Percentiles rank a stretch among this genome's conserved stretches.
These are phyloP conservation scores for Kryptolebias ocellatus DNA, from an alignment of 2,797 vertebrate genomes.

Conservation along the genomic window DNA sequence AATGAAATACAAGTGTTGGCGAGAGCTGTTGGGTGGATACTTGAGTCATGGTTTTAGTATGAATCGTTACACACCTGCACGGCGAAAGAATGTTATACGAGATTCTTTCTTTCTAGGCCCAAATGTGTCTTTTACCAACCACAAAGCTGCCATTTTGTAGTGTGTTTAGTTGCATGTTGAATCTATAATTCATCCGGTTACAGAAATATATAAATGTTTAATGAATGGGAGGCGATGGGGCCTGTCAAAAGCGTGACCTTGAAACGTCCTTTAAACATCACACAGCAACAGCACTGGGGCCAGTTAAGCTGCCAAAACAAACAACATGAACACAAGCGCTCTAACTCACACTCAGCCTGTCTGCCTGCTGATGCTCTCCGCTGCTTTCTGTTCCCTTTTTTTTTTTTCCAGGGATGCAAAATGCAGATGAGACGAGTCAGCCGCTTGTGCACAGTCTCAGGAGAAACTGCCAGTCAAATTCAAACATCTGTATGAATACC, in stretches of 20 bases:
- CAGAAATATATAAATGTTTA: constrained; percentile 79
- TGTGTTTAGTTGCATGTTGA: constrained; percentile 70
- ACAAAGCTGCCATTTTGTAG: constrained; percentile 70
- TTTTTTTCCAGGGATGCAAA: constrained; percentile 83
- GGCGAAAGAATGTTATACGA: constrained; percentile 26
- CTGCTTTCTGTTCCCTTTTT: constrained; percentile 65
- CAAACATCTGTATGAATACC: constrained; percentile 82
- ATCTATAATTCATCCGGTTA: constrained; percentile 77
- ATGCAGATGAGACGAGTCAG: constrained; percentile 84
- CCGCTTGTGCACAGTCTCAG: constrained; percentile 78
- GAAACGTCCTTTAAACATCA: constrained; percentile 82
- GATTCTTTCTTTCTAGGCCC: constrained; percentile 41
- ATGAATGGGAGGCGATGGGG: constrained; percentile 67
- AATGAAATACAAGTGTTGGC: background rate
- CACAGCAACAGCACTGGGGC: constrained; percentile 65
- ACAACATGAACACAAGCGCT: constrained; percentile 43
- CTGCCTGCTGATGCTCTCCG: constrained; percentile 64
- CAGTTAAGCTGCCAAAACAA: constrained; percentile 71
- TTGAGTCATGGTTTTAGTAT: background rate
- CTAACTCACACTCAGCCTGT: constrained; percentile 32
- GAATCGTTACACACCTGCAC: background rate
- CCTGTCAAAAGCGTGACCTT: constrained; percentile 81
- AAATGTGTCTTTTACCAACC: constrained; percentile 68
- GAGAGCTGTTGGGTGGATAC: background rate
- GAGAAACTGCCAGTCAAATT: constrained; percentile 83